phyloP scores from a whole-genome alignment of 1,140 invertebrate genomes.

The Euborellia annulipes region DNA sequence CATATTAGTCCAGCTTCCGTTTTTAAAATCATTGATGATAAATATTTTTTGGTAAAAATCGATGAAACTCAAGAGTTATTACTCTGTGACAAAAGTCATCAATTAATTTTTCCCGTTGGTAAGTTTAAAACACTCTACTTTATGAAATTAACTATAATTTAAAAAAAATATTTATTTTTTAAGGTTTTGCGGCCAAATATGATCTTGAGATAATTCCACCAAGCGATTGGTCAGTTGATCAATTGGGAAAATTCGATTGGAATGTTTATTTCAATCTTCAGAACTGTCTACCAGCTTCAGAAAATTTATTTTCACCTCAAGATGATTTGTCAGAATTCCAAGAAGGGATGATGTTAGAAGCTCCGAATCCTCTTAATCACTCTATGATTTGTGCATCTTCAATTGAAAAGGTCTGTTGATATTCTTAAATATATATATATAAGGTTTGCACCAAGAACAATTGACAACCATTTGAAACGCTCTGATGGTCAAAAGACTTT shows the following conservation, averaged over 20 bases:
- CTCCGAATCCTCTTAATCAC: slow-evolving; percentile 45
- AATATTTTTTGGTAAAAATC: not conserved
- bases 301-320: slow-evolving; percentile 30
- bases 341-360: slow-evolving; percentile 51
- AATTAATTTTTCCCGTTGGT: not conserved
- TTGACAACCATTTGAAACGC: no score
- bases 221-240: slow-evolving; percentile 29
- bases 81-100: not conserved
- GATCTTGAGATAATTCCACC: slow-evolving; percentile 26
- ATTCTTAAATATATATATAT: no score
- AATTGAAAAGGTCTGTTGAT: slow-evolving; percentile 44
- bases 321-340: slow-evolving; percentile 36
- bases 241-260: slow-evolving; percentile 42
- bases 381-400: slow-evolving; percentile 52
- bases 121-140: no score
- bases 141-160: no score
- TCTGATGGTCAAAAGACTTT: no score
- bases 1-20: not conserved
- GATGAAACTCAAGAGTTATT: not conserved
- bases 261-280: slow-evolving; percentile 37
- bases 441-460: no score
- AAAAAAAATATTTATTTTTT: no score
- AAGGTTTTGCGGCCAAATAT: slow-evolving; percentile 15
- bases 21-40: not conserved
- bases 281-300: slow-evolving; percentile 31